Percentiles rank a stretch among this genome's conserved stretches.
Evolutionary conservation across 2,888 invertebrate species (phyloP).

Genomic region (Eupithecia insigniata): DNA sequence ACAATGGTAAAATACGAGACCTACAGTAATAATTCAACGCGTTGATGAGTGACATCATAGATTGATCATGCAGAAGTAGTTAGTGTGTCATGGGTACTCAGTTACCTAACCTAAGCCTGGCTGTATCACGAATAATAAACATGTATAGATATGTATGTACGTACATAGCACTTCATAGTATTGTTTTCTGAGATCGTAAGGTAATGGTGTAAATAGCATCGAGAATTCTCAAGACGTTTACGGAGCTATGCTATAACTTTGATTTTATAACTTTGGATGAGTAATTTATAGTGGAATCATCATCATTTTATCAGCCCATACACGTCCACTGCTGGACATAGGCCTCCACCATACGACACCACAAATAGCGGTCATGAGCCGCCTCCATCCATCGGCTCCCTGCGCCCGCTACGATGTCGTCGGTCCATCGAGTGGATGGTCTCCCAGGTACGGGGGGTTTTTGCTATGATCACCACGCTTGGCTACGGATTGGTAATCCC

Average conservation of each 20-base stretch:
- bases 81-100: constrained; percentile 55
- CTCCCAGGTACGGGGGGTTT: no score
- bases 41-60: constrained; percentile 53
- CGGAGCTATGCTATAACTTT: not conserved
- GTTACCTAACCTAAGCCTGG: constrained; percentile 21
- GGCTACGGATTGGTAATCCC: no score
- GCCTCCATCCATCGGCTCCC: no score
- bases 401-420: no score
- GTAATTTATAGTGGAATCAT: not conserved
- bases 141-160: not conserved
- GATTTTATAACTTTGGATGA: not conserved
- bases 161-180: not conserved
- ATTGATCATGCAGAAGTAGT: constrained; percentile 39
- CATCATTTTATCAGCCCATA: no score
- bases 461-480: no score
- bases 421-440: no score
- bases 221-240: not conserved
- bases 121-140: constrained; percentile 8
- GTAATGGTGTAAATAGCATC: not conserved
- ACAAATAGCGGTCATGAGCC: no score
- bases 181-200: not conserved
- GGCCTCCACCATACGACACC: no score
- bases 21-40: not conserved
- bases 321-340: no score
- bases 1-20: not conserved